Evolutionary conservation across 2,888 invertebrate species (phyloP).

Genomic region (Drosophila paramelanica): DNA sequence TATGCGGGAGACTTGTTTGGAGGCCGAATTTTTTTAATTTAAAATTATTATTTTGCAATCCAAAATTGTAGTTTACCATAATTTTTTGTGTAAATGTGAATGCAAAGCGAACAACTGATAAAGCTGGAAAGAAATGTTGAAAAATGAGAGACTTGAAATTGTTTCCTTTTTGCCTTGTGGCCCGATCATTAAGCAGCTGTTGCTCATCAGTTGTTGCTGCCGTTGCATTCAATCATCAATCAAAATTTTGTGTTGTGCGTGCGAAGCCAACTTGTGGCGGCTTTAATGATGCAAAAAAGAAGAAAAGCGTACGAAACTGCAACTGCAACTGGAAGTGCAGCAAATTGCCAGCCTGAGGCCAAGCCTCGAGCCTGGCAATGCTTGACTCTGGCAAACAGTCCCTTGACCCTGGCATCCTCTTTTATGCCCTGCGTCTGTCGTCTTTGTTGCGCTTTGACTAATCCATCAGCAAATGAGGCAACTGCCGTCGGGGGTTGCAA

Average conservation of each 20-base stretch:
- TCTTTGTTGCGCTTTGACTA: slow-evolving; percentile 73
- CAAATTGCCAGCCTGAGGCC: slow-evolving; percentile 43
- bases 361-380: slow-evolving; percentile 13
- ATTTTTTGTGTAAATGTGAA: slow-evolving; percentile 9
- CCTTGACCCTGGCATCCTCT: slow-evolving; percentile 33
- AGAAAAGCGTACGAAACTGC: slow-evolving; percentile 24
- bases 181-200: slow-evolving; percentile 77
- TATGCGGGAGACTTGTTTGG: slow-evolving; percentile 5
- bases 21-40: neutral
- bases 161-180: slow-evolving; percentile 48
- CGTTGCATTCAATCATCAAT: slow-evolving; percentile 77
- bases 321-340: slow-evolving; percentile 46
- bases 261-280: slow-evolving; percentile 57
- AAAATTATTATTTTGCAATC: slow-evolving; percentile 14
- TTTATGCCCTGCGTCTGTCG: slow-evolving; percentile 20
- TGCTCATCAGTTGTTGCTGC: slow-evolving; percentile 57
- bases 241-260: slow-evolving; percentile 78
- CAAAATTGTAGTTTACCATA: slow-evolving; percentile 6
- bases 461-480: slow-evolving; percentile 79
- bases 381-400: slow-evolving; percentile 23
- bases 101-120: slow-evolving; percentile 10
- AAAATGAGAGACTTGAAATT: slow-evolving; percentile 41
- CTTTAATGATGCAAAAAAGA: slow-evolving; percentile 59
- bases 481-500: slow-evolving; percentile 55
- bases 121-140: neutral